A percentile compares a stretch with the other conserved stretches of the same genome.
These are phyloP conservation scores for Picathartes gymnocephalus DNA, from an alignment of 2,113 vertebrate genomes.

Conservation along the genomic window DNA sequence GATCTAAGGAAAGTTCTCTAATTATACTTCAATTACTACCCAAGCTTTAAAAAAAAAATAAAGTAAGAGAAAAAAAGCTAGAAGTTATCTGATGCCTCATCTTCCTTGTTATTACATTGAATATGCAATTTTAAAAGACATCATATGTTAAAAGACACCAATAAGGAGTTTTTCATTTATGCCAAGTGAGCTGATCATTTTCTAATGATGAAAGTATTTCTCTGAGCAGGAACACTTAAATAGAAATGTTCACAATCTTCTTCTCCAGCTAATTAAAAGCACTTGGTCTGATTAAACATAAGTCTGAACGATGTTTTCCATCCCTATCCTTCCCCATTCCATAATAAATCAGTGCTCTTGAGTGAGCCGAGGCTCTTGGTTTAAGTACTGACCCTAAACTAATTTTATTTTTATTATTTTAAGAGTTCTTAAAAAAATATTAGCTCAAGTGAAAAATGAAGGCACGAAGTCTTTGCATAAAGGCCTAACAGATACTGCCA, in stretches of 20 bases:
- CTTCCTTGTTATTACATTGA: background rate
- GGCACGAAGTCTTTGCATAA: background rate
- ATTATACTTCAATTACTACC: constrained; percentile 27
- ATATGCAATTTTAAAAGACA: constrained; percentile 19
- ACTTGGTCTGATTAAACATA: constrained; percentile 33
- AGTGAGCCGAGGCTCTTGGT: background rate
- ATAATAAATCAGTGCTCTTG: background rate
- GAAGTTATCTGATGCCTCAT: constrained; percentile 22
- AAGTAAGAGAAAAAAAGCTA: background rate
- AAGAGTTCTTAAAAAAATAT: constrained; percentile 2
- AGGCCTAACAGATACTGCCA: background rate
- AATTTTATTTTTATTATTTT: constrained; percentile 30
- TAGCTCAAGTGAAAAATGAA: background rate
- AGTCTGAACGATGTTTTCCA: constrained; percentile 39
- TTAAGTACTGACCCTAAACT: background rate
- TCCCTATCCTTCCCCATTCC: background rate
- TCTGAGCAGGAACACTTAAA: constrained; percentile 44
- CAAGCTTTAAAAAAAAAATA: constrained; percentile 10
- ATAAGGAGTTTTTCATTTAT: constrained; percentile 38
- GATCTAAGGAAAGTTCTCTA: constrained; percentile 18
- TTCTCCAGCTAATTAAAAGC: constrained; percentile 52
- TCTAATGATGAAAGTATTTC: constrained; percentile 49
- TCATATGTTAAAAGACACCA: constrained; percentile 16
- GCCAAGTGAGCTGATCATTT: constrained; percentile 35
- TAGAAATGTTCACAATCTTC: constrained; percentile 21